Base-by-base conservation (phyloP, 2,113 vertebrate species). In the Phasianus colchicus region DNA sequence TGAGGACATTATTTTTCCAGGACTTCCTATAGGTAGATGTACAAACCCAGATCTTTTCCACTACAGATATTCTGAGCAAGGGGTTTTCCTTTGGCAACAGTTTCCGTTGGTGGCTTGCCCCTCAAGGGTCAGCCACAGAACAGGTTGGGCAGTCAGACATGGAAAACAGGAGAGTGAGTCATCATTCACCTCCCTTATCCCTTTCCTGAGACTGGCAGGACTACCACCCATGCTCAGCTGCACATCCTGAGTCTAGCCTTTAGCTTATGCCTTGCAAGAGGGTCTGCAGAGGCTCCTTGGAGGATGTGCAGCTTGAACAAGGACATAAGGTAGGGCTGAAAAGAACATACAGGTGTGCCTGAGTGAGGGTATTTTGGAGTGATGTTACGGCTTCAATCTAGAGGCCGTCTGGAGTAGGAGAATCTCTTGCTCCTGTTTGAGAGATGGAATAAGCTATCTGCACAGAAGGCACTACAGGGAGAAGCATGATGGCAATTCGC, bases 41-140 rank as follows among this genome's bases (percentile, higher is more conserved):
- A 58, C 63, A 91, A 80, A 91, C 24, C 34, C 32, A 0, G 13
- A 67, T 88, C 60, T 32, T 42, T 89, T 42, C 75, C 55, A 32
- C 3, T 2, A 20, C 0, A 7, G 25, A 22, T 47, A 77, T n/a
- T 77, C 47, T 47, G 25, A 83, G 34, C 22, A 22, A 86, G 22
- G 55, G 22, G 7, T 77, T 89, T 93, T 88, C 72, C 85, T 29
- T 80, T 0, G 0, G 64, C 57, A 78, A 36, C 60, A 30, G 42
- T 52, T 84, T 81, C 65, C 0, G 0, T 34, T 1, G 6, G 42
- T 2, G 4, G 10, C 32, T 88, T 1, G 1, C 50, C 42, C n/a
- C 60, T 80, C 29, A 74, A 25, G 76, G 71, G 67, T 67, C 82
- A 76, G 9, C 34, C 5, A 1, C 55, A 80, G 61, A 61, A 30